Conservation (phyloP, 2,888 invertebrate species). For the Hypsopygia costalis region DNA sequence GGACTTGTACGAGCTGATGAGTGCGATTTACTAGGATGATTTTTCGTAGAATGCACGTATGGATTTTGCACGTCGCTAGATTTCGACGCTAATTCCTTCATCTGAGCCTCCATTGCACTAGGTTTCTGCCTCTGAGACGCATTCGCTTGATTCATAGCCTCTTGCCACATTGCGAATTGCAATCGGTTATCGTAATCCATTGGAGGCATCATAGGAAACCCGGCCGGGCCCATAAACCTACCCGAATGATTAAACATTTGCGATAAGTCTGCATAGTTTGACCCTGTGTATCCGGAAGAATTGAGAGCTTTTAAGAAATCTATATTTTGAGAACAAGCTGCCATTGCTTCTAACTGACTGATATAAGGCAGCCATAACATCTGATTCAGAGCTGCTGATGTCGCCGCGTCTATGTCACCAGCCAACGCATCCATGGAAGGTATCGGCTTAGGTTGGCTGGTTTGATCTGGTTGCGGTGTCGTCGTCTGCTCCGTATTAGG, state of each 20-base stretch:
- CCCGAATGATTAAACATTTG: conserved; percentile 69
- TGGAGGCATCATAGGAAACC: conserved; percentile 61
- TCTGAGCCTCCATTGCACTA: conserved; percentile 41
- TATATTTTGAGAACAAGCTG: conserved; percentile 77
- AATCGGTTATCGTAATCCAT: conserved; percentile 79
- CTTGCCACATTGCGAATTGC: conserved; percentile 86
- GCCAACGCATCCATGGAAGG: conserved; percentile 72
- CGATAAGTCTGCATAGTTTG: conserved; percentile 71
- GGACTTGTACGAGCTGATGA: conserved; percentile 75
- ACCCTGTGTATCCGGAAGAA: conserved; percentile 67
- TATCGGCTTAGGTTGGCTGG: conserved; percentile 49
- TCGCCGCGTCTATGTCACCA: conserved; percentile 85
- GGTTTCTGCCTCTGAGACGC: conserved; percentile 57
- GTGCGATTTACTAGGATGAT: conserved; percentile 57
- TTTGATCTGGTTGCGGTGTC: conserved; percentile 41
- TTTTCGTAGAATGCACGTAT: conserved; percentile 66
- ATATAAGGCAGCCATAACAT: conserved; percentile 88
- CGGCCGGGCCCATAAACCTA: conserved; percentile 63
- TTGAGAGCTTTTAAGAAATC: conserved; percentile 81
- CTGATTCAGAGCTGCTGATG: conserved; percentile 84
- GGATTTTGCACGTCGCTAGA: conserved; percentile 64
- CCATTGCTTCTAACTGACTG: conserved; percentile 81
- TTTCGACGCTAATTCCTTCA: conserved; percentile 57
- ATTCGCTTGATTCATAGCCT: conserved; percentile 81
- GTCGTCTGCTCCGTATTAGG: conserved; percentile 36